Evolutionary conservation across 2,888 invertebrate species (phyloP), one percentile per base, ranked within the genome.

Genomic region (Unio pictorum): DNA sequence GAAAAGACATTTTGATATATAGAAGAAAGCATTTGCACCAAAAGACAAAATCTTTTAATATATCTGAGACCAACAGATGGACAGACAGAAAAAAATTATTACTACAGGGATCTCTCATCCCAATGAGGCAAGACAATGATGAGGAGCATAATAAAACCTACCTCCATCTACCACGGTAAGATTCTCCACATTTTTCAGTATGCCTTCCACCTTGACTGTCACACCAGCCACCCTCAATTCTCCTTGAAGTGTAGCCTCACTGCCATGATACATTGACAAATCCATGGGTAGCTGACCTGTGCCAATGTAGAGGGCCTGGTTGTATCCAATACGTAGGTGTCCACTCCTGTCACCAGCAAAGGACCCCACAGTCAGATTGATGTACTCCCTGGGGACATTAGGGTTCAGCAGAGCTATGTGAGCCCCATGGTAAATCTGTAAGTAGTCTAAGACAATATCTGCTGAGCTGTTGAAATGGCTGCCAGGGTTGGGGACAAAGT

Each of bases 131-230:
- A 11, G 34, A 34, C 8, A 34, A 34, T 34, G 8, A 45, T 8
- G 45, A 45, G 8, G n/a, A 61, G 5, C 8, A 26, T 3, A 26
- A 26, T 23, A 55, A 20, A 3, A 60, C 63, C 59, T 66, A 84
- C 85, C 85, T 66, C 77, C 78, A 75, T 85, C 83, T 3, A 81
- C 82, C 30, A 85, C 79, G 7, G 84, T 84, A 67, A 85, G 75
- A 67, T 85, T 84, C 64, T 84, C 82, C 56, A 85, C 81, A 68
- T 82, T 80, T n/a, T 73, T 70, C n/a, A 85, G 66, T 4, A 80
- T 72, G 5, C 85, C 85, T 61, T 82, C 80, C 4, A 82, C 68
- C 59, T 69, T 76, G 18, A 83, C 78, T 18, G 74, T 79, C 7
- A 85, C 84, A 30, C 85, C 84, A 3, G 81, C 81, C 45, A 80